Base-by-base conservation (phyloP, 1,140 invertebrate species). In the Drosophila pruinosa region DNA sequence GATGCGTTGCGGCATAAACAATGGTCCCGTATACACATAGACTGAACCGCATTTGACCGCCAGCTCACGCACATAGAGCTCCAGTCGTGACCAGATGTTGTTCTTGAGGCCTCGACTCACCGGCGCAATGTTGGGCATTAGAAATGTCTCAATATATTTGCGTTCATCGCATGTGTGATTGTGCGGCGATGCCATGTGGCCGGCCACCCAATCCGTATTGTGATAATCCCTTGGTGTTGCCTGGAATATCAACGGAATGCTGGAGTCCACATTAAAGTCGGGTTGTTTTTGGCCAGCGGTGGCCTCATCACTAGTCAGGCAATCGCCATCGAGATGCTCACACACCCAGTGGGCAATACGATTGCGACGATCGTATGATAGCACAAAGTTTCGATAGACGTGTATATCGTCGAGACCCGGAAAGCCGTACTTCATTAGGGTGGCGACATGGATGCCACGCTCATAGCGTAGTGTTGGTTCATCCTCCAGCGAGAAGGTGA, bases 71-170 rank as follows among this genome's bases (percentile, higher is more conserved):
- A 97, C 95, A 93, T 98, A 95, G 90, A 95, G 96, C 91, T 99
- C 98, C 45, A 99, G 92, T 38, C 94, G 92, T 86, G 97, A 97
- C 98, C 98, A 99, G 2, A 95, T 94, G 91, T 97, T 93, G 59
- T 98, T 93, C 89, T 99, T 99, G 79, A 99, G 99, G 1, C 98
- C 98, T 72, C 93, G 93, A 6, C 98, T 97, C 28, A 99, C 96
- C 94, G 98, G 99, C 14, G 98, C 98, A 26, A 98, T 95, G 93
- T 99, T 99, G 90, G 99, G 99, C 96, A n/a, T 93, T 93, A 91
- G 98, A 96, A 72, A 93, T 82, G 4, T 93, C 75, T 74, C 95
- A 93, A 90, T 97, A 86, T 99, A 93, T 91, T 99, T 98, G 0
- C 97, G 97, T 26, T 93, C 91, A 92, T 99, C 98, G 92, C 96